phyloP scores from a whole-genome alignment of 2,888 invertebrate genomes.

The Heliconius hortense region DNA sequence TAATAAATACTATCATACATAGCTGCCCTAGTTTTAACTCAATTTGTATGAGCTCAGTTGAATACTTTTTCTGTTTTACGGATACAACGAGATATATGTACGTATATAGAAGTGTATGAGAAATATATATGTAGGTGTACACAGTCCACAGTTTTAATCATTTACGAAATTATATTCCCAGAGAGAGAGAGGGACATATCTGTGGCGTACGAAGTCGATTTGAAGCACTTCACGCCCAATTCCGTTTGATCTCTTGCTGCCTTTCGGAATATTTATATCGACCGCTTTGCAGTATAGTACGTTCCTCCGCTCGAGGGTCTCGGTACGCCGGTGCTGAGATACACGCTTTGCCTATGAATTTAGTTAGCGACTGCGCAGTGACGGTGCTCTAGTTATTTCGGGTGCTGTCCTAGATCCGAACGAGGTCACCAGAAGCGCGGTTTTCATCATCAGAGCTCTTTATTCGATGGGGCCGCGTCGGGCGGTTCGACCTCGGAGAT shows the following conservation, averaged over 20 bases:
- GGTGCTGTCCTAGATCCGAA: constrained; percentile 75
- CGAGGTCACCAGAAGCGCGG: constrained; percentile 71
- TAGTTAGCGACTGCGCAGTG: constrained; percentile 74
- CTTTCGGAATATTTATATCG: constrained; percentile 31
- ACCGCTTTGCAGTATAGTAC: constrained; percentile 1
- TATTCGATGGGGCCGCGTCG: constrained; percentile 73
- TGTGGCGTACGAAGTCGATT: constrained; percentile 63
- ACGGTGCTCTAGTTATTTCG: constrained; percentile 79
- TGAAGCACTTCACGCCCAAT: constrained; percentile 55
- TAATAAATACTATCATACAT: background rate
- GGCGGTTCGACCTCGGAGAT: constrained; percentile 66
- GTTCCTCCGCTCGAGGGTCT: constrained; percentile 47
- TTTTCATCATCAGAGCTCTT: constrained; percentile 75
- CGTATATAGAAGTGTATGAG: background rate
- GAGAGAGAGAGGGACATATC: constrained; percentile 38
- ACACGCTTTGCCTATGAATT: constrained; percentile 59
- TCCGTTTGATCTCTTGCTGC: constrained; percentile 46
- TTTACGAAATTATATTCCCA: background rate
- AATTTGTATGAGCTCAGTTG: background rate
- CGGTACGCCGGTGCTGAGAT: constrained; percentile 50
- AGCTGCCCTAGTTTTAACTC: background rate
- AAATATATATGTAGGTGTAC: background rate
- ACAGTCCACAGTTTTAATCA: background rate
- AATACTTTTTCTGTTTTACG: background rate
- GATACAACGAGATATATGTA: background rate